These are phyloP conservation scores for Hirtodrosophila trivittata DNA, from an alignment of 2,888 invertebrate species.

Conservation along the genomic window DNA sequence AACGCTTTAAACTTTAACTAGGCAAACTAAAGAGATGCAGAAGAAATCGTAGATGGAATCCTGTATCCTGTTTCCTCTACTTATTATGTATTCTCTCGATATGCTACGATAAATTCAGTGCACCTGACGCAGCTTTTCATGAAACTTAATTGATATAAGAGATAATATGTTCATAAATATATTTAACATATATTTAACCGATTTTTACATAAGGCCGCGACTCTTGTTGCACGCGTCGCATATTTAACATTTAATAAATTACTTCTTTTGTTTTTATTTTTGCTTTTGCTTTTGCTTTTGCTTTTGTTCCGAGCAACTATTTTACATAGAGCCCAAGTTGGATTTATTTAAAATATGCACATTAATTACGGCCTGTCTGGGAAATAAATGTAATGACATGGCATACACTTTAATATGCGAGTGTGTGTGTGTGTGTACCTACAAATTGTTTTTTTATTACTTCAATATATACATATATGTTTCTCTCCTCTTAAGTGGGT, in stretches of 20 bases:
- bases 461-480: background rate
- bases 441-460: constrained; percentile 19
- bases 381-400: constrained; percentile 27
- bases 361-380: constrained; percentile 43
- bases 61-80: too few relatives aligned
- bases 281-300: too few relatives aligned
- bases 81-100: too few relatives aligned
- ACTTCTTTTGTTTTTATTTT: constrained; percentile 37
- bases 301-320: constrained; percentile 1
- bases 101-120: too few relatives aligned
- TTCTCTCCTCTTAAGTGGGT: constrained; percentile 4
- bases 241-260: constrained; percentile 37
- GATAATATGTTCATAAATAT: constrained; percentile 6
- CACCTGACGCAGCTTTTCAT: background rate
- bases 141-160: constrained; percentile 13
- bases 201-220: background rate
- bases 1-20: too few relatives aligned
- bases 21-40: too few relatives aligned
- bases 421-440: constrained; percentile 4
- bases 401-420: constrained; percentile 4
- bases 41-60: too few relatives aligned
- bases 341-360: constrained; percentile 41
- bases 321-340: constrained; percentile 13
- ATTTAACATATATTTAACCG: background rate
- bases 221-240: constrained; percentile 25